Base-by-base conservation (phyloP, 2,797 vertebrate genomes). In the Rhinella marina region DNA sequence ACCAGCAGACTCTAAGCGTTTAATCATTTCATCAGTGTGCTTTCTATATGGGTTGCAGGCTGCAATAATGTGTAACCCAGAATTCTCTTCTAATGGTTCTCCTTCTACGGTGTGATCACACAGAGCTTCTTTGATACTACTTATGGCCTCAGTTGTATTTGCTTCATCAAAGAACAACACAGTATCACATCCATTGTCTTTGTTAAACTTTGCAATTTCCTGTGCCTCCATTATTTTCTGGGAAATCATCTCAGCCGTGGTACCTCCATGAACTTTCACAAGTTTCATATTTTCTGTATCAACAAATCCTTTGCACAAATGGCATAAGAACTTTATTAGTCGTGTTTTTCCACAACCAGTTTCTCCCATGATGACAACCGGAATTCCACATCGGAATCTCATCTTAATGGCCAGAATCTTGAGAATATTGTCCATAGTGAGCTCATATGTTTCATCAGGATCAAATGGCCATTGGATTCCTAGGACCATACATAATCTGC, bases 31-130 rank as follows among this genome's bases (percentile, higher is more conserved):
- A 64, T 94, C 95, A 0, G 96, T 96, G 93, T 99, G 98, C 87
- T 97, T 98, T 23, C 98, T 93, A 84, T 99, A 99, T 1, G 98
- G 98, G 90, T 99, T 99, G 93, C 98, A 99, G 82, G 98, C 98
- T 0, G 98, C 98, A 25, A 99, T 96, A 87, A 99, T 95, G 89
- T 94, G 93, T 86, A 99, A 90, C 68, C 98, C 97, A 1, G 92
- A 95, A 90, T 88, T 14, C 0, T 89, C 4, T 41, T 1, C 86
- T 90, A 99, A 92, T 48, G 88, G 90, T 86, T 94, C 23, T 48
- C 98, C 98, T 11, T 94, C 92, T 50, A 96, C 96, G 0, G 97
- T 98, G 76, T 25, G 93, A 89, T 99, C 98, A 78, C 98, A 99
- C 72, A 99, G 94, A 7, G 98, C 95, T 89, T 99, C 98, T 91